Base-by-base conservation (phyloP, 2,888 invertebrate species). In the Trypoxylon attenuatum region DNA sequence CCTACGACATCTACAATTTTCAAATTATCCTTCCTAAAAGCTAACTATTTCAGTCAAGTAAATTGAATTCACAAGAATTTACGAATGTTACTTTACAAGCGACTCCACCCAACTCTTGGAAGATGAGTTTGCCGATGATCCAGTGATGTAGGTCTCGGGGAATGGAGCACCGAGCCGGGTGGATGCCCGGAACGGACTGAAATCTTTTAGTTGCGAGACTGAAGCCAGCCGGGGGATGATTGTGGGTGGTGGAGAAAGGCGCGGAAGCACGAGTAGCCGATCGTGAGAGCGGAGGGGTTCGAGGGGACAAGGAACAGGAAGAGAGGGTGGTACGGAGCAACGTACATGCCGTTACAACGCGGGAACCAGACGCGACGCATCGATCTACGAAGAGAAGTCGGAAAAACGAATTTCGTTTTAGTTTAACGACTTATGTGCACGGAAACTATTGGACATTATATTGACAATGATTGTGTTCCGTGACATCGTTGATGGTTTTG, bases 361-460 rank as follows among this genome's bases (percentile, higher is more conserved):
- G 73, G 76, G 71, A 73, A 55, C 61, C 73, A 77, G 78, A 76
- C 82, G 77, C 77, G 80, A 83, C 82, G 75, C 81, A 84, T 84
- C 84, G 84, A 84, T 84, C 78, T 83, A 76, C 73, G 47, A 53
- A 55, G 58, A 57, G 56, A 51, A 62, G 62, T 43, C 57, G 47
- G 68, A 64, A 69, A 76, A 80, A 81, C 76, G 69, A 71, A 73
- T 77, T 71, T 67, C 56, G 49, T 60, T 62, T 27, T 25, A 15
- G 50, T 51, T 25, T 83, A 83, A 83, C 69, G 80, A 71, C 71
- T 74, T 45, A 49, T 58, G 54, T 63, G 72, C 83, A 82, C 81
- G 83, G 72, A 69, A 76, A 33, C 55, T 55, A 38, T 66, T 72
- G 22, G 74, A 55, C 69, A 72, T 73, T 69, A 71, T 74, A 67